Evolutionary conservation across 2,797 vertebrate genomes (phyloP).

Genomic region (Cyclura pinguis): DNA sequence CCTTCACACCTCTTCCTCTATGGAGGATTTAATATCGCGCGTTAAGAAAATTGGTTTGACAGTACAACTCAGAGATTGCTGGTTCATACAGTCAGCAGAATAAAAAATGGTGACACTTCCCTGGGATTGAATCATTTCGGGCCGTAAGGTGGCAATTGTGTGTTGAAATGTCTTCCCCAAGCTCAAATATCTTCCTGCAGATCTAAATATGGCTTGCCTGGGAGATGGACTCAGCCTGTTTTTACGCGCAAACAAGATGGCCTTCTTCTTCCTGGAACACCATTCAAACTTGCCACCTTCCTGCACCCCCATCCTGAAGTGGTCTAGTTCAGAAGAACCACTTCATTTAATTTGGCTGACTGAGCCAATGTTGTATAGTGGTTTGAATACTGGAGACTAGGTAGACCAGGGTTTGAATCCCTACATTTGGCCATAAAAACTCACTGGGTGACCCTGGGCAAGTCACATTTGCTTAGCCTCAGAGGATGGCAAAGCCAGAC

Average conservation of each 20-base stretch:
- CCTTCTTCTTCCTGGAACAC: not conserved
- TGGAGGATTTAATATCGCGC: conserved; percentile 13
- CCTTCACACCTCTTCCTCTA: conserved; percentile 23
- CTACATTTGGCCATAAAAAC: too few species aligned
- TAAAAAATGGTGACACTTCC: not conserved
- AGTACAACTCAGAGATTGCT: not conserved
- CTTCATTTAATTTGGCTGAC: not conserved
- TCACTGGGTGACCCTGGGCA: too few species aligned
- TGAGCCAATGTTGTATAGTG: too few species aligned
- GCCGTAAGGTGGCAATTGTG: not conserved
- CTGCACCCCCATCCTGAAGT: not conserved
- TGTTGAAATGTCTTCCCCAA: not conserved
- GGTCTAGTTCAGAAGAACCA: not conserved
- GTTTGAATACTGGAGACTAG: too few species aligned
- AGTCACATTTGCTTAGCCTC: too few species aligned
- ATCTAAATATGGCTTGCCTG: not conserved
- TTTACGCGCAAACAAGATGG: not conserved
- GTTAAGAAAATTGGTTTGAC: not conserved
- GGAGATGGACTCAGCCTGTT: not conserved
- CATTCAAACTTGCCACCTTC: not conserved
- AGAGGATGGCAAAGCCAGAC: too few species aligned
- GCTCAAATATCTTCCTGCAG: not conserved
- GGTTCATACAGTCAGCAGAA: not conserved
- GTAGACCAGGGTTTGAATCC: too few species aligned
- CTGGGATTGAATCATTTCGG: not conserved